Evolutionary conservation across 2,797 vertebrate species (phyloP).

Genomic region (Platyrinchus mystaceus): DNA sequence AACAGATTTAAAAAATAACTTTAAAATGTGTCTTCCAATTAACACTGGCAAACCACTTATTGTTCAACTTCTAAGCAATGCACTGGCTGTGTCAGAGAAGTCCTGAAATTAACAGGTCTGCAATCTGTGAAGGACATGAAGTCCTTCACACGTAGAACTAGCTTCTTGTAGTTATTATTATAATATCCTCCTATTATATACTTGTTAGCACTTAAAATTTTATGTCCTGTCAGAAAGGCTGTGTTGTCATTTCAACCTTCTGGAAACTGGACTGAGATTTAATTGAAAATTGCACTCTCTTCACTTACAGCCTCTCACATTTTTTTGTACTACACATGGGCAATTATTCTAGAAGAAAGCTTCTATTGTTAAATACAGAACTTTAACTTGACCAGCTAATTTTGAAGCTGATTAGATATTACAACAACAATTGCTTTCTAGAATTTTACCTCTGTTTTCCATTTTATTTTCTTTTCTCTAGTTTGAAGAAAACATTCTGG

Average conservation of each 20-base stretch:
- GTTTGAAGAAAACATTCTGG: constrained; percentile 92
- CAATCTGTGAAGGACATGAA: constrained; percentile 31
- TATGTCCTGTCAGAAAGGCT: constrained; percentile 23
- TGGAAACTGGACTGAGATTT: not conserved
- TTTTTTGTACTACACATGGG: not conserved
- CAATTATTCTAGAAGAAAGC: not conserved
- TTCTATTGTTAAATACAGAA: not conserved
- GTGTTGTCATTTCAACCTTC: constrained; percentile 51
- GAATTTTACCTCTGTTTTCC: not conserved
- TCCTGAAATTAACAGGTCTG: not conserved
- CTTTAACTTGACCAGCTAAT: not conserved
- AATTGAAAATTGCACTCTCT: not conserved
- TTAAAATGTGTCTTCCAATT: not conserved
- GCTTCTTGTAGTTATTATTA: constrained; percentile 35
- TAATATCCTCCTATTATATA: constrained; percentile 26
- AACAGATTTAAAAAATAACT: not conserved
- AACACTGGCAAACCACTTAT: not conserved
- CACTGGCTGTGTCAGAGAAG: not conserved
- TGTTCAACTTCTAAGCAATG: not conserved
- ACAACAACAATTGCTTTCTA: not conserved
- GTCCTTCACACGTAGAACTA: not conserved
- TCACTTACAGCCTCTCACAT: not conserved
- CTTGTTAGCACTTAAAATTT: constrained; percentile 40
- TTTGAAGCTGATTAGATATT: not conserved
- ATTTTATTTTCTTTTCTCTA: constrained; percentile 56